These are phyloP conservation scores for Cephonodes hylas DNA, from an alignment of 2,888 invertebrate genomes.

Conservation along the genomic window DNA sequence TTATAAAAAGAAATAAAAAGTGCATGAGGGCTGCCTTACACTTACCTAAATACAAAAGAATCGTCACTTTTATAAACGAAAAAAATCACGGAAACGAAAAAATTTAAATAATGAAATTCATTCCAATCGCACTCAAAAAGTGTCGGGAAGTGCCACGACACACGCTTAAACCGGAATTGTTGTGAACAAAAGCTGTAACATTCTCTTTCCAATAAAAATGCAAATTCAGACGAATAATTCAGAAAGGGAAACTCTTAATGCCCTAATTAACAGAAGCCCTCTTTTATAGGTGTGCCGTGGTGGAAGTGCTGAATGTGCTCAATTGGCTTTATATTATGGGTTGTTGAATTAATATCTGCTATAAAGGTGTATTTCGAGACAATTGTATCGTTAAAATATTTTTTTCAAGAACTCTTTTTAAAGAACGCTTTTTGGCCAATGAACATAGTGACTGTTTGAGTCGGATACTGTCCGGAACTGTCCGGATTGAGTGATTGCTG, in stretches of 20 bases:
- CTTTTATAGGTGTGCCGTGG: constrained; percentile 46
- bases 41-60: too few relatives aligned
- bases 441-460: too few relatives aligned
- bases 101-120: background rate
- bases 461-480: too few relatives aligned
- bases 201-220: constrained; percentile 67
- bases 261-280: constrained; percentile 56
- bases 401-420: constrained; percentile 19
- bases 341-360: constrained; percentile 47
- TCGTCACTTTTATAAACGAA: background rate
- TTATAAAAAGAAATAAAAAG: too few relatives aligned
- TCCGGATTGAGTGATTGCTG: too few relatives aligned
- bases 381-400: background rate
- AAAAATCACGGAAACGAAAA: background rate
- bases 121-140: background rate
- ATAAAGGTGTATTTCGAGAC: constrained; percentile 26
- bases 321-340: constrained; percentile 53
- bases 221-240: constrained; percentile 62
- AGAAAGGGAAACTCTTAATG: constrained; percentile 58
- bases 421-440: too few relatives aligned
- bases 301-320: constrained; percentile 54
- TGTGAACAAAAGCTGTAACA: constrained; percentile 41
- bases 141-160: constrained; percentile 9
- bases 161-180: constrained; percentile 17
- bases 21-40: too few relatives aligned